These are phyloP conservation scores for Papilio aristodemus DNA, from an alignment of 1,140 invertebrate species.

Conservation along the genomic window DNA sequence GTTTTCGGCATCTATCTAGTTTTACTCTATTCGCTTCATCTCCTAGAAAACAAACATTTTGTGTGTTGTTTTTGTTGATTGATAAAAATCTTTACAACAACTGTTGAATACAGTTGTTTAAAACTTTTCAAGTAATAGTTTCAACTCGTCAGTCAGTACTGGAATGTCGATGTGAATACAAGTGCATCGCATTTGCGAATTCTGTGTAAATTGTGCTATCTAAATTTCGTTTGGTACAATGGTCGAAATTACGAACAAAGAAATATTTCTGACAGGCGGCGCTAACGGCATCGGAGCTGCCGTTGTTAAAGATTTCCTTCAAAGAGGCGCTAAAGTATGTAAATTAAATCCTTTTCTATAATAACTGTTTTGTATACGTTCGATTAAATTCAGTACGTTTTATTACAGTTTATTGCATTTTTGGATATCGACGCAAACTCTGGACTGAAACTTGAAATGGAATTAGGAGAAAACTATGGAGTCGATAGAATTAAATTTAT, in stretches of 20 bases:
- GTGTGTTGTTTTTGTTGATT: too few species aligned
- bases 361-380: background rate
- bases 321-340: conserved; percentile 40
- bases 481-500: conserved; percentile 51
- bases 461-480: conserved; percentile 45
- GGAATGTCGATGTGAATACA: background rate
- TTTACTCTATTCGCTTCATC: too few species aligned
- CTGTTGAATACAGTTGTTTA: background rate
- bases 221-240: conserved; percentile 1
- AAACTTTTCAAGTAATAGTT: background rate
- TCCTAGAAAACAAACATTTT: too few species aligned
- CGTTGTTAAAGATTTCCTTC: conserved; percentile 37
- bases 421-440: conserved; percentile 38
- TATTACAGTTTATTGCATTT: conserved; percentile 43
- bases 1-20: too few species aligned
- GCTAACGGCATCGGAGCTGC: conserved; percentile 41
- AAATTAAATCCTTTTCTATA: background rate
- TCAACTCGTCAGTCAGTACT: background rate
- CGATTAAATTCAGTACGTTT: conserved; percentile 7
- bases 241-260: conserved; percentile 35
- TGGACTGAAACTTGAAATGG: conserved; percentile 39
- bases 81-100: background rate
- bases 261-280: conserved; percentile 40
- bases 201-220: background rate
- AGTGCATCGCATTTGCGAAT: background rate